Evolutionary conservation across 2,888 invertebrate genomes (phyloP), one percentile per base, ranked within the genome.

Genomic region (Girardia tigrina): DNA sequence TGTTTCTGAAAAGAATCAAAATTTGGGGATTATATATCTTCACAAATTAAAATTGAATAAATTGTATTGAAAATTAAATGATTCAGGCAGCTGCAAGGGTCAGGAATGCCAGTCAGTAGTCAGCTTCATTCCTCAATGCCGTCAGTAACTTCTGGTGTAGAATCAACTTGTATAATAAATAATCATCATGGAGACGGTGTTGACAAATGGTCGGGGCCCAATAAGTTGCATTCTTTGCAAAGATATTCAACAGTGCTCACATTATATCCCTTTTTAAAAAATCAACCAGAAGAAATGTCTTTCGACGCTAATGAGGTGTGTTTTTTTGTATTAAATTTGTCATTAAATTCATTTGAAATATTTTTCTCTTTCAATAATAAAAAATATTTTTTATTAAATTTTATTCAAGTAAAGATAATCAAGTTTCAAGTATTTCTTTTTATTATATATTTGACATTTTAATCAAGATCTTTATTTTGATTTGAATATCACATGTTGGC

Each of bases 251-350:
- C 93, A 82, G 94, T 94, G 81, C 91, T 94, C 79, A 94, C 95
- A 28, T 87, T 95, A 75, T 95, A 95, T 85, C 80, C 82, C 14
- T 85, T 83, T 79, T 91, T 91, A 79, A 93, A 93, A 85, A 90
- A 80, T 70, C 82, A 82, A 78, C 79, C 92, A 84, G 94, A 94
- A 84, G 95, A 97, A 86, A 86, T 97, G 80, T 91, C 92, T 79
- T 97, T 95, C 85, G 92, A 94, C 84, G 95, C 95, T 83, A 94
- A 94, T 69, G 76, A 74, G 75, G 42, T 74, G 27, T n/a, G 27
- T 6, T 20, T 72, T 29, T 8, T 72, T 70, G 70, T 70, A 23
- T 42, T 42, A 14, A 42, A 14, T 42, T 42, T 16, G 12, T n/a
- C n/a, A n/a, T n/a, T n/a, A n/a, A n/a, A n/a, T 42, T 16, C 14